These are phyloP conservation scores for Mesopsocus fuscifrons DNA, from an alignment of 2,888 invertebrate genomes.

Conservation along the genomic window DNA sequence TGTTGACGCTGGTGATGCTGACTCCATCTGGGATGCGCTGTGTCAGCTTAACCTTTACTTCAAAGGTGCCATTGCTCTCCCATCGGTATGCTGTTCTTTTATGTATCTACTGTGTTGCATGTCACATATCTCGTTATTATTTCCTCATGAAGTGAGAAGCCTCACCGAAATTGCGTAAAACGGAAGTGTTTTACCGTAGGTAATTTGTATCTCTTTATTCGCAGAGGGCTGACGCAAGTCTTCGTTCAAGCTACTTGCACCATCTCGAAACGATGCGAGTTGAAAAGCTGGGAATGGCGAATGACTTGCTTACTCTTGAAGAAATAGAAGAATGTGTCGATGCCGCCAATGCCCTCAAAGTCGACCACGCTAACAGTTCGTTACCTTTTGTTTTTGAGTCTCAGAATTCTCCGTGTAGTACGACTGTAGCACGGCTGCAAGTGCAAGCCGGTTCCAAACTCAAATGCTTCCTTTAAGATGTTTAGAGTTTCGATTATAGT, in stretches of 20 bases:
- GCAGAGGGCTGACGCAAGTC: slow-evolving; percentile 33
- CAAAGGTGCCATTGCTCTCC: background rate
- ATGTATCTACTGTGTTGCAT: no score
- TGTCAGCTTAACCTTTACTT: slow-evolving; percentile 15
- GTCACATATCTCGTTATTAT: no score
- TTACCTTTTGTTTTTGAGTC: no score
- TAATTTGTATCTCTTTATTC: slow-evolving; percentile 17
- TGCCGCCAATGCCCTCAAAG: slow-evolving; percentile 40
- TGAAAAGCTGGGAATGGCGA: slow-evolving; percentile 31
- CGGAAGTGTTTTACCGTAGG: no score
- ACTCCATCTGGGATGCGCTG: slow-evolving; percentile 34
- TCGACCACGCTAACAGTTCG: slow-evolving; percentile 28
- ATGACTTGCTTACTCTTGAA: slow-evolving; percentile 40
- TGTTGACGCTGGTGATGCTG: slow-evolving; percentile 37
- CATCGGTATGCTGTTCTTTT: no score
- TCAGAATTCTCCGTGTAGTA: no score
- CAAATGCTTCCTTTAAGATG: no score
- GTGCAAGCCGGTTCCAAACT: no score
- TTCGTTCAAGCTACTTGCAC: slow-evolving; percentile 33
- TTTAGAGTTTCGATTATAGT: no score
- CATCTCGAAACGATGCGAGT: slow-evolving; percentile 27
- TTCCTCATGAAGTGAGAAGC: no score
- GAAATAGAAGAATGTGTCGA: slow-evolving; percentile 47
- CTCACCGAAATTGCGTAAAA: no score
- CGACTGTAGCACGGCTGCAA: no score